Conservation (phyloP, 2,797 vertebrate genomes). For the Eulemur albifrons region DNA sequence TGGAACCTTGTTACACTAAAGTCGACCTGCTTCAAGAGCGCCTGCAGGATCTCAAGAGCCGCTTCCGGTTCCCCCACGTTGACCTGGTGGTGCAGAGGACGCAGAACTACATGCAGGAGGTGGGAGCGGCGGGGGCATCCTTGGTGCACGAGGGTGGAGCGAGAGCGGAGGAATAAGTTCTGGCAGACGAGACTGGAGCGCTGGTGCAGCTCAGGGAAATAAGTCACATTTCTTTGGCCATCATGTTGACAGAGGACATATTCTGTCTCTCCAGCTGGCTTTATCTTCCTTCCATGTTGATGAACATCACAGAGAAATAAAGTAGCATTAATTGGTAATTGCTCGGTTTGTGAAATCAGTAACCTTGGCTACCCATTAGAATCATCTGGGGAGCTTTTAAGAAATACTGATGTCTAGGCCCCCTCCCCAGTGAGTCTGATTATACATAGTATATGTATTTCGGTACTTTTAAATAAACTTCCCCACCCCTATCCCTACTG, state of each 20-base stretch:
- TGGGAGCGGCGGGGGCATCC: slow-evolving; percentile 56
- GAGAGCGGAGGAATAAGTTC: not conserved
- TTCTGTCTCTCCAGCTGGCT: not conserved
- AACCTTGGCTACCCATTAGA: not conserved
- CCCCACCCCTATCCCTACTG: not conserved
- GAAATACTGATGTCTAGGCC: not conserved
- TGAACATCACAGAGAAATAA: not conserved
- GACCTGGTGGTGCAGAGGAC: slow-evolving; percentile 90
- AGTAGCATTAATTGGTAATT: not conserved
- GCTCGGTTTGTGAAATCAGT: not conserved
- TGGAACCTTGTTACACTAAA: slow-evolving; percentile 90
- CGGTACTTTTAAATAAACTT: not conserved
- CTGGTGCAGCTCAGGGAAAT: not conserved
- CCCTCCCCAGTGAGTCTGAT: not conserved
- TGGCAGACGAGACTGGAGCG: rapidly evolving
- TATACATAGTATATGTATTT: not conserved
- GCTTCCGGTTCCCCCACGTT: slow-evolving; percentile 88
- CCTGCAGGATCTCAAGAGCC: slow-evolving; percentile 88
- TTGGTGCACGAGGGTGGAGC: rapidly evolving
- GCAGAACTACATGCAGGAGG: slow-evolving; percentile 94
- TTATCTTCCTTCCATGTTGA: not conserved
- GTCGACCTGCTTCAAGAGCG: slow-evolving; percentile 88
- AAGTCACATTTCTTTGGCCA: not conserved
- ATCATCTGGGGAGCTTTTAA: not conserved
- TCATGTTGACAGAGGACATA: not conserved